Evolutionary conservation across 30 jellyfish, hydroid and myxozoan species (phyloP).

Genomic region (Aurelia aurita complex sp. Pacific): DNA sequence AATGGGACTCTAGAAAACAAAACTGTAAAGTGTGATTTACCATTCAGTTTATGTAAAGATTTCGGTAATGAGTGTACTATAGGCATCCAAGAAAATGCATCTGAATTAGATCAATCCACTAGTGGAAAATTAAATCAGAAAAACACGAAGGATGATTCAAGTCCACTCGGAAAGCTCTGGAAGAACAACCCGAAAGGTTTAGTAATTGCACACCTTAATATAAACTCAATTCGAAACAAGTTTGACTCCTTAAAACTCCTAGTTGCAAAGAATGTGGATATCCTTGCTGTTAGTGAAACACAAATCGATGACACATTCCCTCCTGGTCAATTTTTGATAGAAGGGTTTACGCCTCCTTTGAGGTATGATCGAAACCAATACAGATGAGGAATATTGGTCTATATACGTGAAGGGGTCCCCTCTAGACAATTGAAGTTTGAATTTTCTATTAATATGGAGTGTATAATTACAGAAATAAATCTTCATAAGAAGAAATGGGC

Average conservation of each 20-base stretch:
- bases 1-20: not conserved
- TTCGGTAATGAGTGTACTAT: constrained; percentile 13
- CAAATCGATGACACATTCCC: constrained; percentile 51
- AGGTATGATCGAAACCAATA: constrained; percentile 34
- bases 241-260: constrained; percentile 33
- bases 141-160: not conserved
- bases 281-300: constrained; percentile 33
- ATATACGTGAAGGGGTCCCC: constrained; percentile 14
- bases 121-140: not conserved
- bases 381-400: constrained; percentile 35
- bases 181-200: constrained; percentile 14
- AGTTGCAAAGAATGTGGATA: constrained; percentile 15
- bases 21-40: constrained; percentile 3
- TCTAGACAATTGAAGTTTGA: no score
- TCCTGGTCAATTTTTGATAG: constrained; percentile 42
- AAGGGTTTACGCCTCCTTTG: constrained; percentile 44
- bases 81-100: constrained; percentile 10
- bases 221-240: not conserved
- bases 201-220: constrained; percentile 19
- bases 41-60: not conserved
- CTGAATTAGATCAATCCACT: constrained; percentile 12
- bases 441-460: no score
- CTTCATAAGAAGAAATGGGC: no score
- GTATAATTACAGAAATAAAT: no score
- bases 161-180: constrained; percentile 11